Evolutionary conservation across 2,113 vertebrate genomes (phyloP), one percentile per base, ranked within the genome.

Genomic region (Herpetotheres cachinnans): DNA sequence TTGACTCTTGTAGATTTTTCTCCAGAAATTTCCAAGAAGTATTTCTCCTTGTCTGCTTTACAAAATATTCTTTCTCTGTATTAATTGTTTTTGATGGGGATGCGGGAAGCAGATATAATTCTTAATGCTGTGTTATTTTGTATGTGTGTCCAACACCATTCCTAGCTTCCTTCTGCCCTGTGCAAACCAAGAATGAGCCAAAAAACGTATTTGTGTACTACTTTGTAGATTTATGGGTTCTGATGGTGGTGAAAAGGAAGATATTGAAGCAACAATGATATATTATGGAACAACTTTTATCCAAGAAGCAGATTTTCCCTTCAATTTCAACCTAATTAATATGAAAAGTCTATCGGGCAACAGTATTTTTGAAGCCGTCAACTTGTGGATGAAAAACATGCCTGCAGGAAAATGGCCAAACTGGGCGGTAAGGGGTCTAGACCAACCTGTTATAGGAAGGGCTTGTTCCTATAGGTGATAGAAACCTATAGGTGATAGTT

Each of bases 381-480:
- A 98, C 52, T 96, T 97, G 24, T 99, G 99, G 99, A 99, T 99
- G 99, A 92, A 96, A 86, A 99, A 99, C 83, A 99, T 99, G 99
- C 99, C 99, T 12, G 38, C 88, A 69, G 99, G 99, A 83, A 98
- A 98, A 70, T 99, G 99, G 99, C 98, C 99, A 79, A 99, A 99
- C 93, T 99, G 99, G 99, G 98, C 97, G 99, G 99, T 99, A 97
- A 98, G 98, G n/a, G 92, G 59, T 65, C 42, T 77, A 46, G 13
- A 56, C 44, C 10, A 44, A 4, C 20, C 17, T 44, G 29, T 58
- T 44, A 13, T 1, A 47, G 46, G 30, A 94, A 70, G 10, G 21
- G n/a, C 46, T 47, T 55, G 21, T 49, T 86, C 17, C 30, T 70
- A 3, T 46, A 47, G 17, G 25, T 44, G 54, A 36, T 7, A 55